Conservation (phyloP, 2,113 vertebrate species). For the Calyptomena viridis region DNA sequence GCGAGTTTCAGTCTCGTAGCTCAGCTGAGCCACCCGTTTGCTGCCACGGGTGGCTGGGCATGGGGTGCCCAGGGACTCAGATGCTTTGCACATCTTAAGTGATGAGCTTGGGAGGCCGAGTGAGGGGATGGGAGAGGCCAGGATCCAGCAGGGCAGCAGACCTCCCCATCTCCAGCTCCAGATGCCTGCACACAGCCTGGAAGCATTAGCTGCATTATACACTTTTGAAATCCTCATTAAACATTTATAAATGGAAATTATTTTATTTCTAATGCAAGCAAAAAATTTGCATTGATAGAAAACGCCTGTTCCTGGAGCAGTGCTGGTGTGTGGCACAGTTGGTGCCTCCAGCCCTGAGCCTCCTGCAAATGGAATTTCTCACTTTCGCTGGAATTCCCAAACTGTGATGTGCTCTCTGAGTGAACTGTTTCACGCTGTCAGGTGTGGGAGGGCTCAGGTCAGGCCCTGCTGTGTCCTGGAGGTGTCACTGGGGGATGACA, state of each 20-base stretch:
- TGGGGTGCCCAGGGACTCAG: not conserved
- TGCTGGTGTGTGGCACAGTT: accelerated
- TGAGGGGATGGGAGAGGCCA: not conserved
- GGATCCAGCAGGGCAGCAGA: accelerated
- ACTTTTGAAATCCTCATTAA: conserved; percentile 26
- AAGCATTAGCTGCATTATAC: not conserved
- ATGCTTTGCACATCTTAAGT: accelerated
- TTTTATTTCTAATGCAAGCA: conserved; percentile 1
- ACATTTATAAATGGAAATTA: conserved; percentile 42
- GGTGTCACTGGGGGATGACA: not conserved
- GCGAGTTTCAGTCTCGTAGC: not conserved
- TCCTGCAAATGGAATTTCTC: not conserved
- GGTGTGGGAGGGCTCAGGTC: not conserved
- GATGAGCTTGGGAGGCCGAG: not conserved
- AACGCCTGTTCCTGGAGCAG: not conserved
- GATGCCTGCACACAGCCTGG: not conserved
- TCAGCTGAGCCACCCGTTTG: not conserved
- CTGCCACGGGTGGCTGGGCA: not conserved
- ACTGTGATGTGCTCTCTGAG: accelerated
- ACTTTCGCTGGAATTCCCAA: not conserved
- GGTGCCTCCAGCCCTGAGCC: accelerated
- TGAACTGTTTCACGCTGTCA: accelerated
- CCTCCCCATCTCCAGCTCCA: not conserved
- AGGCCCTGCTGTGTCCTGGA: not conserved
- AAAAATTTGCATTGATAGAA: conserved; percentile 19